phyloP scores from a whole-genome alignment of 2,888 invertebrate species.

The Serrognathus titanus region DNA sequence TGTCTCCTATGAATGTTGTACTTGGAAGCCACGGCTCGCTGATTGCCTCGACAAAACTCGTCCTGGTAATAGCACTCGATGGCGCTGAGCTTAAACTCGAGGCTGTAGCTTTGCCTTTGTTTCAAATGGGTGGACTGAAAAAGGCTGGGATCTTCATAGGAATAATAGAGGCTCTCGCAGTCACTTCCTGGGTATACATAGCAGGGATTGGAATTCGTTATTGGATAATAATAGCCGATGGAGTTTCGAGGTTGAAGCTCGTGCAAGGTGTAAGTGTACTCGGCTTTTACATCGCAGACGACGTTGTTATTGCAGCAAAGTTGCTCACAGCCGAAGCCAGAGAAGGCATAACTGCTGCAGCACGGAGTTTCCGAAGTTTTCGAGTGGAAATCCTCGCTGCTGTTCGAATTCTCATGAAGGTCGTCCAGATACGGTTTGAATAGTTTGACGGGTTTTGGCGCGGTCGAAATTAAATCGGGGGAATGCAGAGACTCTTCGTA shows the following conservation, averaged over 20 bases:
- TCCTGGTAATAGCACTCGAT: constrained; percentile 54
- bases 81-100: constrained; percentile 56
- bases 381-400: constrained; percentile 16
- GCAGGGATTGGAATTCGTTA: constrained; percentile 35
- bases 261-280: constrained; percentile 40
- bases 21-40: constrained; percentile 50
- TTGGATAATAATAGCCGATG: constrained; percentile 48
- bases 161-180: constrained; percentile 23
- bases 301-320: constrained; percentile 22
- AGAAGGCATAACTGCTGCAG: constrained; percentile 7
- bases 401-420: constrained; percentile 53
- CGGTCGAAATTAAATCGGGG: constrained; percentile 10
- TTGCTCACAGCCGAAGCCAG: constrained; percentile 1
- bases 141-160: constrained; percentile 31
- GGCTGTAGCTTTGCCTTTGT: constrained; percentile 49
- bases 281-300: constrained; percentile 32
- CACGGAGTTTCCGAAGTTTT: constrained; percentile 6
- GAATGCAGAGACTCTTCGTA: constrained; percentile 19
- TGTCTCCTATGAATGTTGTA: constrained; percentile 51
- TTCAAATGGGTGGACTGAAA: constrained; percentile 32
- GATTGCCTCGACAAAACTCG: constrained; percentile 46
- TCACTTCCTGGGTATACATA: constrained; percentile 27
- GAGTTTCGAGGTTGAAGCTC: constrained; percentile 49
- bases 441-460: constrained; percentile 61
- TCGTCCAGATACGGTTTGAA: constrained; percentile 76